Evolutionary conservation across 2,888 invertebrate species (phyloP), one percentile per base, ranked within the genome.

Genomic region (Drosophila demipolita): DNA sequence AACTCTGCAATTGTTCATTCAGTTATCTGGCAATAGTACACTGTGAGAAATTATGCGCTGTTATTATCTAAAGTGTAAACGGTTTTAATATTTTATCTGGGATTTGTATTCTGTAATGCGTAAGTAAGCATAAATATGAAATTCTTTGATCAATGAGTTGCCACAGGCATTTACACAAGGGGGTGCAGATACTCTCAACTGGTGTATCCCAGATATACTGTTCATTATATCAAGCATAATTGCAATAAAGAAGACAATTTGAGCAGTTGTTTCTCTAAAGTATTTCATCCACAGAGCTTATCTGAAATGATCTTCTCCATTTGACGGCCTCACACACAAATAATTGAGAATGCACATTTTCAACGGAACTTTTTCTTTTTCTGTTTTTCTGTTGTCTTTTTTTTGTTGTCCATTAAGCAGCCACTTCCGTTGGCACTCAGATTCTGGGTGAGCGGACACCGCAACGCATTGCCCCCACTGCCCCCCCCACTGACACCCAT

Each of bases 351-450:
- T 88, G 78, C 75, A 81, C 74, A 78, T 86, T 73, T 49, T 38
- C 68, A 80, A 71, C 69, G 81, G 78, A 71, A 35, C n/a, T 38
- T 68, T 61, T 60, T 26, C 42, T 59, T 61, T 72, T 26, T 23
- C 29, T 29, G 29, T 38, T 68, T 61, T 60, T 26, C 42, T 59
- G 58, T 72, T 26, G n/a, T 23, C 17, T 38, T 26, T 42, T 35
- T 38, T 17, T 67, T 72, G 70, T 67, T 72, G 70, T 75, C 60
- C 69, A 74, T 66, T 80, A 88, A 87, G 88, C 87, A 83, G 82
- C 75, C 77, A 89, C 86, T 89, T 89, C 88, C 88, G 89, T 75
- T 80, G 66, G 63, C 71, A 78, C 78, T 65, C 78, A 63, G 67
- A 74, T 75, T 75, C 78, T 74, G 53, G 66, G 70, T 58, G 54